Base-by-base conservation (phyloP, 2,113 vertebrate species). In the Cephalopholis sonnerati region DNA sequence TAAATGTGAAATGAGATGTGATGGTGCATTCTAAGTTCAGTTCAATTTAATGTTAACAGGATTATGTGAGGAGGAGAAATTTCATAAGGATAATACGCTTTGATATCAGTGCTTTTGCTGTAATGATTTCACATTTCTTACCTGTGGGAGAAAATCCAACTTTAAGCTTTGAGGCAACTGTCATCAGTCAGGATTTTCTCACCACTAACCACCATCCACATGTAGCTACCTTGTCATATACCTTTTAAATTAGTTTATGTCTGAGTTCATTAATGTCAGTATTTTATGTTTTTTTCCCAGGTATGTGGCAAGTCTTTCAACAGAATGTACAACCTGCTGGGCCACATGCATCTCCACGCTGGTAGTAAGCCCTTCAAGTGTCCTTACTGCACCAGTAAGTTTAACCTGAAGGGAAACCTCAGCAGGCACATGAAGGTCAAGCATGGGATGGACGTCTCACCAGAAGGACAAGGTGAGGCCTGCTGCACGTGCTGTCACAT, bases 351-450 rank as follows among this genome's bases (percentile, higher is more conserved):
- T 81, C 96, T 99, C 73, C 98, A 99, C 1, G 98, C 98, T 0
- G 98, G 98, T 74, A 98, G 97, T 94, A 99, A 99, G 88, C 98
- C 98, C 83, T 99, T 99, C 95, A 99, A 99, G 95, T 99, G 98
- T 85, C 97, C 98, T 65, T 99, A 99, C 95, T 99, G 98, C 96
- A 98, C 98, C 92, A 99, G 98, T 94, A 98, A 98, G 95, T 99
- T 99, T 92, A 99, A 98, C 95, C 96, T 99, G 92, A 99, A 99
- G 95, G 98, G 98, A 59, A 99, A 99, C 95, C 97, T 99, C 84
- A 99, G 98, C 94, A 95, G 98, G 72, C 98, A 99, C 94, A 99
- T 99, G 98, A 99, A 99, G 95, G 97, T 99, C 93, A 99, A 99
- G 88, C 98, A 99, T 0, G 98, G 98, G 1, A 98, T 99, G 97